Conservation (phyloP, 2,797 vertebrate species). For the Hephaestus fuliginosus region DNA sequence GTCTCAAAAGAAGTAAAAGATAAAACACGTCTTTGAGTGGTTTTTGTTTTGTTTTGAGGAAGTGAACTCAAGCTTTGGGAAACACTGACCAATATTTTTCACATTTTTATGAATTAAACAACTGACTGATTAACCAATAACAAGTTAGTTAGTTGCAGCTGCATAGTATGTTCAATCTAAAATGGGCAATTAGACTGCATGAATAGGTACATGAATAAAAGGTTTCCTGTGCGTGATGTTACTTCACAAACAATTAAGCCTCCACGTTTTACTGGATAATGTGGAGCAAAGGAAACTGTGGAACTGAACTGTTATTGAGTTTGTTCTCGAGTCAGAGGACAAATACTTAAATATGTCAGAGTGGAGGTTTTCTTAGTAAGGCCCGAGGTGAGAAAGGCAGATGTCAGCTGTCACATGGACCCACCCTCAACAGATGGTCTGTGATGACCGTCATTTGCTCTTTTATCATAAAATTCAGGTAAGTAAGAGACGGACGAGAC, state of each 20-base stretch:
- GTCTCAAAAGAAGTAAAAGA: constrained; percentile 17
- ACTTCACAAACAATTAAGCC: constrained; percentile 23
- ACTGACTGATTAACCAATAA: too few relatives aligned
- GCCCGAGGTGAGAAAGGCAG: constrained; percentile 42
- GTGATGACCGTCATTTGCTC: constrained; percentile 19
- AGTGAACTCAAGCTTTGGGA: too few relatives aligned
- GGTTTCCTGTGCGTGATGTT: neutral
- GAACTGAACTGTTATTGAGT: neutral
- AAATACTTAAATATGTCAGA: constrained; percentile 22
- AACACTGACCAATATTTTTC: too few relatives aligned
- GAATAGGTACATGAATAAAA: neutral
- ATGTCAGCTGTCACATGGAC: constrained; percentile 59
- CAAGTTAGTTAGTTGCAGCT: too few relatives aligned
- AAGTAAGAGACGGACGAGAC: constrained; percentile 17
- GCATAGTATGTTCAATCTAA: neutral
- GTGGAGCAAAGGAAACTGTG: constrained; percentile 1
- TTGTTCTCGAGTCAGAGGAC: constrained; percentile 24
- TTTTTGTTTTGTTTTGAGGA: neutral
- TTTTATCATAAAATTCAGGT: constrained; percentile 9
- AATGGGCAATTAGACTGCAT: neutral
- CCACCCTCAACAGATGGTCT: constrained; percentile 57
- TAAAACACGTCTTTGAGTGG: neutral
- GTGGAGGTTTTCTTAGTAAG: constrained; percentile 35
- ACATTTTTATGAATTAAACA: too few relatives aligned
- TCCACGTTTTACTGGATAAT: constrained; percentile 17